Evolutionary conservation across 2,113 vertebrate species (phyloP), one percentile per base, ranked within the genome.

Genomic region (Istiophorus platypterus): DNA sequence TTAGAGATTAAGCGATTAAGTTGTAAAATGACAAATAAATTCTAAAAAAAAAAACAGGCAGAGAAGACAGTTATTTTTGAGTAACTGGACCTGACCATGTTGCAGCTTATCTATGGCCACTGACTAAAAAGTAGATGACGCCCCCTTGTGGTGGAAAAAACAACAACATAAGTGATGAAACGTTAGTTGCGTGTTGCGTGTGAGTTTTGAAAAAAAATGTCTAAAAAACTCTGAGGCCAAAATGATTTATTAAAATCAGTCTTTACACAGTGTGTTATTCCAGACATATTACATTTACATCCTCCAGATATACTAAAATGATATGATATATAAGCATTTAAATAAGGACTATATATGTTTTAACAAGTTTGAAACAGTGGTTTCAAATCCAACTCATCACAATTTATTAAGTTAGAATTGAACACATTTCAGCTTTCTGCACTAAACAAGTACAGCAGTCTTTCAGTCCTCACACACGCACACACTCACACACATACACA

Each of bases 221-320:
- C 31, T 4, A 68, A 42, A 59, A 84, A 74, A 81, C 61, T 68
- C 10, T 66, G 11, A 62, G 68, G 76, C 82, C 27, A 26, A 69
- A 31, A 72, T 69, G 66, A 76, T 94, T 92, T 92, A 93, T 93
- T 93, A 71, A 72, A 87, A 87, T 81, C 56, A 85, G 86, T 81
- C 56, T 84, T 84, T 89, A 89, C 51, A 90, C 70, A 76, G 64
- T 71, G 26, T 73, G n/a, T 84, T 82, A 80, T 69, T 72, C 79
- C 81, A 88, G 72, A 69, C 70, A 87, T 67, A 45, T 77, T 74
- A 87, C 81, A 71, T 81, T 45, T 29, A 83, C 75, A 91, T 79
- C 62, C 45, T 81, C 13, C 56, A 72, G 57, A 84, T 89, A 86
- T 76, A 76, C 14, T 85, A 39, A 89, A 76, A 88, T 77, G 22